Evolutionary conservation across 2,888 invertebrate genomes (phyloP).

Genomic region (Linyphia triangularis): DNA sequence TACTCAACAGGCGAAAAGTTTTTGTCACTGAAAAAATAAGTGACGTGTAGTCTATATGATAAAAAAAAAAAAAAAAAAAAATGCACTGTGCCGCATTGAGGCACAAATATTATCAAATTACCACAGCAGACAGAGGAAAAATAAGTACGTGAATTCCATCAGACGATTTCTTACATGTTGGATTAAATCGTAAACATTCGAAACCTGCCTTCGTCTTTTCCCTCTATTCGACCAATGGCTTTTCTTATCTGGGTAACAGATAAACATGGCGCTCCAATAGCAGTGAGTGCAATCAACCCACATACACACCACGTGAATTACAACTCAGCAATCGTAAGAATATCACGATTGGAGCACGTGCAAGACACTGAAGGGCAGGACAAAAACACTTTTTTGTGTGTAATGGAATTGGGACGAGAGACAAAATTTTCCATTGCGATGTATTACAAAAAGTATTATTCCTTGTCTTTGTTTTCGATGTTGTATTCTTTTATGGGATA

Average conservation of each 20-base stretch:
- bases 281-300: neutral
- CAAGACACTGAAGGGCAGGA: neutral
- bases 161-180: no score
- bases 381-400: neutral
- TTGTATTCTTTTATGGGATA: no score
- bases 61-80: neutral
- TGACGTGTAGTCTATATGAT: no score
- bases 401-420: neutral
- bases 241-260: neutral
- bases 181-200: neutral
- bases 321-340: neutral
- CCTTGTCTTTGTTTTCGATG: no score
- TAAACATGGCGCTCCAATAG: neutral
- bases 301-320: neutral
- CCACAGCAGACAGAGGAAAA: neutral
- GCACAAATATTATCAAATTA: neutral
- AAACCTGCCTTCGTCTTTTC: neutral
- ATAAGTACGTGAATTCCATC: neutral
- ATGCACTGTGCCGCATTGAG: neutral
- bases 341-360: neutral
- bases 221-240: neutral
- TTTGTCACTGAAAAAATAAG: no score
- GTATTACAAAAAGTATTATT: no score
- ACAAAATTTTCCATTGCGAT: no score
- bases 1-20: no score